These are phyloP conservation scores for Solea senegalensis DNA, from an alignment of 2,113 vertebrate genomes.

Conservation along the genomic window DNA sequence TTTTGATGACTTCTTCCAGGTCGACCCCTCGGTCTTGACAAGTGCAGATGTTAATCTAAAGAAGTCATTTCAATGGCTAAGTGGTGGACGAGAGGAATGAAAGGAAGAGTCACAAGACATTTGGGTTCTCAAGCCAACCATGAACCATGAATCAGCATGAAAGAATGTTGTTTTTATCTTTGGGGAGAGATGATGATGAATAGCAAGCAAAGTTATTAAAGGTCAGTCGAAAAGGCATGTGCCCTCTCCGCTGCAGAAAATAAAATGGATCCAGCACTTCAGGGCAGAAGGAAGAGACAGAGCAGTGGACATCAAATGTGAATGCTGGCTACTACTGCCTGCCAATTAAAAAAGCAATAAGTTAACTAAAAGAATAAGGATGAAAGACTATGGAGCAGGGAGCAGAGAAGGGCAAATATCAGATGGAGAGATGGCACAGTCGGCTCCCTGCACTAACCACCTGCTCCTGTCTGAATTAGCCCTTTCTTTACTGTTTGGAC, in stretches of 20 bases:
- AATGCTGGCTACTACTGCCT: conserved; percentile 53
- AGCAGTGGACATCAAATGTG: conserved; percentile 51
- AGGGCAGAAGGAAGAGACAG: conserved; percentile 31
- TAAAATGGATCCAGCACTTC: conserved; percentile 22
- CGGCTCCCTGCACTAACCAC: conserved; percentile 64
- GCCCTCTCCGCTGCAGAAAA: conserved; percentile 17
- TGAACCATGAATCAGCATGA: conserved; percentile 49
- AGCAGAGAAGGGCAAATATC: conserved; percentile 54
- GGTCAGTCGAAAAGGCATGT: conserved; percentile 56
- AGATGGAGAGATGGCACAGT: conserved; percentile 35
- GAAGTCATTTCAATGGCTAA: conserved; percentile 7
- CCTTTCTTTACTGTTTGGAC: conserved; percentile 72
- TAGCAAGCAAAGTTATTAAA: conserved; percentile 57
- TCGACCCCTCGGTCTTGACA: neutral
- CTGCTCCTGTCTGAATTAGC: conserved; percentile 77
- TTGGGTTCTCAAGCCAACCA: conserved; percentile 35
- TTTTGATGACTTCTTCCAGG: neutral
- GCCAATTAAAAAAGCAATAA: conserved; percentile 62
- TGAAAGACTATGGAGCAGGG: conserved; percentile 38
- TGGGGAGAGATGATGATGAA: conserved; percentile 59
- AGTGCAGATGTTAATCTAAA: conserved; percentile 13
- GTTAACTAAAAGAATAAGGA: conserved; percentile 34
- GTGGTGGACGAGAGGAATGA: conserved; percentile 7
- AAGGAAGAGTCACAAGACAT: conserved; percentile 14
- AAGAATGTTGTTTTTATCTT: conserved; percentile 51